Percentiles rank a stretch among this genome's conserved stretches.
Conservation (phyloP, 1,140 invertebrate species). For the Eumeta japonica region DNA sequence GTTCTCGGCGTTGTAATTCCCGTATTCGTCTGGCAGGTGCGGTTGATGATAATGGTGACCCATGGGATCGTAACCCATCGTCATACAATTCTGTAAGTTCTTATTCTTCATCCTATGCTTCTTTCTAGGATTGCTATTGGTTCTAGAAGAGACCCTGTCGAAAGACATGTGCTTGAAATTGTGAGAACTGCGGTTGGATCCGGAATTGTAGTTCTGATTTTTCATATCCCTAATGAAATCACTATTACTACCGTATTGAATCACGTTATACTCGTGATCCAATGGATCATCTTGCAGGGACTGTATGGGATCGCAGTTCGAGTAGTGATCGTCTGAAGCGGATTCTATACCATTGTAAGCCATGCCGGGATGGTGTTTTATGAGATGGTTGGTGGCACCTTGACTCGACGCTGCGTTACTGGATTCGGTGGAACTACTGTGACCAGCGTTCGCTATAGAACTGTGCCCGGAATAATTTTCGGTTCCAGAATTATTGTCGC, state of each 20-base stretch:
- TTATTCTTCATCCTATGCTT: slow-evolving; percentile 53
- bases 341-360: slow-evolving; percentile 52
- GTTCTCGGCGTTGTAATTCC: slow-evolving; percentile 49
- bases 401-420: slow-evolving; percentile 54
- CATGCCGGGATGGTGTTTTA: slow-evolving; percentile 53
- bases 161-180: slow-evolving; percentile 58
- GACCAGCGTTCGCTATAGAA: slow-evolving; percentile 54
- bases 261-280: slow-evolving; percentile 56
- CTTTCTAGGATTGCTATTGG: slow-evolving; percentile 53
- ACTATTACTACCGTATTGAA: slow-evolving; percentile 52
- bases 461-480: slow-evolving; percentile 57
- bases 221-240: slow-evolving; percentile 52
- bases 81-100: slow-evolving; percentile 53
- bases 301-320: slow-evolving; percentile 55
- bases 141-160: slow-evolving; percentile 49
- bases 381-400: slow-evolving; percentile 53
- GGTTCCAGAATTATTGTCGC: slow-evolving; percentile 59
- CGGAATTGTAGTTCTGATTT: slow-evolving; percentile 51
- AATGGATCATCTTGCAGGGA: slow-evolving; percentile 51
- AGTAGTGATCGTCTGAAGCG: slow-evolving; percentile 54
- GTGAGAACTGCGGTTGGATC: slow-evolving; percentile 50
- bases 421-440: slow-evolving; percentile 55
- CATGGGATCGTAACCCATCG: slow-evolving; percentile 51
- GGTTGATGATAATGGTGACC: slow-evolving; percentile 54
- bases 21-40: slow-evolving; percentile 47